Evolutionary conservation across 2,797 vertebrate species (phyloP).

Genomic region (Gallinago solitaria): DNA sequence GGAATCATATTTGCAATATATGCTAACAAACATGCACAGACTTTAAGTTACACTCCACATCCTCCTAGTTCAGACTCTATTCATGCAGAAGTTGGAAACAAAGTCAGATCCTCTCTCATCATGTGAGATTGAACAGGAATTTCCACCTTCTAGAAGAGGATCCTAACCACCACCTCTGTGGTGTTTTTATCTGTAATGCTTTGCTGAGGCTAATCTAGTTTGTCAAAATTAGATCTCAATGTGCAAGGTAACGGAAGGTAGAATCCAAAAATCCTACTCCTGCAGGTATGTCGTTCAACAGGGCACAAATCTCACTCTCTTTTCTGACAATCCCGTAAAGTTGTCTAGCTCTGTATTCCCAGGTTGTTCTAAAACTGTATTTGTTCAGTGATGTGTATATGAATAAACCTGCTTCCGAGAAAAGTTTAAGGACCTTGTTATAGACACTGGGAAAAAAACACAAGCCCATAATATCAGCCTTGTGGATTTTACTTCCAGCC

Average conservation of each 20-base stretch:
- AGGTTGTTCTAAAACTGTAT: background rate
- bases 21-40: background rate
- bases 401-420: background rate
- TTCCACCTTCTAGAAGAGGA: background rate
- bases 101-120: background rate
- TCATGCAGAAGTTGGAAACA: background rate
- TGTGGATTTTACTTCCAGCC: background rate
- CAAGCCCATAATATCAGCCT: background rate
- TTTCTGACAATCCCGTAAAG: background rate
- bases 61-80: background rate
- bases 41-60: background rate
- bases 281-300: background rate
- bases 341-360: background rate
- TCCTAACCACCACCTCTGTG: background rate
- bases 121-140: background rate
- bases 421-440: background rate
- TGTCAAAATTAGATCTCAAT: background rate
- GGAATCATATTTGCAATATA: background rate
- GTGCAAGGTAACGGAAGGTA: background rate
- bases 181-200: background rate
- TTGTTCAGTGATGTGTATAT: background rate
- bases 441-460: background rate
- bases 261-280: background rate
- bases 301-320: background rate
- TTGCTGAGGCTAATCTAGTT: background rate